A percentile compares a stretch with the other conserved stretches of the same genome.
These are phyloP conservation scores for Pseudomyrmex gracilis DNA, from an alignment of 1,140 invertebrate species.

Conservation along the genomic window DNA sequence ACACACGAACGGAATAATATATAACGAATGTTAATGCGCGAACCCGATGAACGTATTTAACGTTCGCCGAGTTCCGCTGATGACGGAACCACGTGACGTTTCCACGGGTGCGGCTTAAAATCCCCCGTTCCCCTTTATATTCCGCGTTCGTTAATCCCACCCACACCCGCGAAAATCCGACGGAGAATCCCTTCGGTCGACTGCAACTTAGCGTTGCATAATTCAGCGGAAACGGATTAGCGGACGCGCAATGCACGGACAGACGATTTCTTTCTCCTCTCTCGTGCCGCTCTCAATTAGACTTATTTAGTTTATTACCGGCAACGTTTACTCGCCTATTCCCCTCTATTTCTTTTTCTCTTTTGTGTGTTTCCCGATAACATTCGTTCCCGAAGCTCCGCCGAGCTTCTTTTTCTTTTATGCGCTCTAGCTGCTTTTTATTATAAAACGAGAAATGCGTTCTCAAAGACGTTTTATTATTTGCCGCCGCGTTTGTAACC, in stretches of 20 bases:
- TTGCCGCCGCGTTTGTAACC: too few species aligned
- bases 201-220: constrained; percentile 15
- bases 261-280: constrained; percentile 30
- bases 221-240: constrained; percentile 41
- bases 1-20: neutral
- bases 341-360: too few species aligned
- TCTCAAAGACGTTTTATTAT: constrained; percentile 31
- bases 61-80: too few species aligned
- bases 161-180: neutral
- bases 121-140: neutral
- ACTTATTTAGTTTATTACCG: constrained; percentile 42
- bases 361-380: neutral
- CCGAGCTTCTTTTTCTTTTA: neutral
- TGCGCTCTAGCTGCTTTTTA: neutral
- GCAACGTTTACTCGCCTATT: neutral
- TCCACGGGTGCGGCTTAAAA: neutral
- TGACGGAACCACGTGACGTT: neutral
- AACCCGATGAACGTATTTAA: too few species aligned
- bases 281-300: constrained; percentile 14
- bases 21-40: too few species aligned
- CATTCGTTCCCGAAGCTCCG: neutral
- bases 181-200: neutral
- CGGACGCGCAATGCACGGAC: constrained; percentile 6
- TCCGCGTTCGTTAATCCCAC: constrained; percentile 8
- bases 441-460: neutral